phyloP scores from a whole-genome alignment of 2,888 invertebrate species.

The Stenodera caucasica region DNA sequence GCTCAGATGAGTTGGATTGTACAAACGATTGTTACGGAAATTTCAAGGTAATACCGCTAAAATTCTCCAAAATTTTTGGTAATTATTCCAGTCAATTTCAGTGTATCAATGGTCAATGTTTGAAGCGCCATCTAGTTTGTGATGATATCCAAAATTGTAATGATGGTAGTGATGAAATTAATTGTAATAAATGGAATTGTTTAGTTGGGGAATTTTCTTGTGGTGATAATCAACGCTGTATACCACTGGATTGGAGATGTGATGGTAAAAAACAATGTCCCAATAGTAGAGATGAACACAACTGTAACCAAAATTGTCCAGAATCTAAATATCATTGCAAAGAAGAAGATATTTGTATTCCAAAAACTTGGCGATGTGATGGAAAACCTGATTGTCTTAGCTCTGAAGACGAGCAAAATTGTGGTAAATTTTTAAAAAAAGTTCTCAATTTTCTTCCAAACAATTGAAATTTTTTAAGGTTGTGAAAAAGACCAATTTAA shows the following conservation, averaged over 20 bases:
- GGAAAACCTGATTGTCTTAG: constrained; percentile 60
- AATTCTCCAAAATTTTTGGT: neutral
- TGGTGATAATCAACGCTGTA: constrained; percentile 55
- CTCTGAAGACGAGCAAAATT: constrained; percentile 63
- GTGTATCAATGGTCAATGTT: constrained; percentile 63
- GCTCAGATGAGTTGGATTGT: constrained; percentile 64
- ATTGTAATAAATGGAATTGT: constrained; percentile 59
- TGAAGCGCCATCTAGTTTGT: constrained; percentile 63
- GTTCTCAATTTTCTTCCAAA: neutral
- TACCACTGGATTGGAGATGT: constrained; percentile 63
- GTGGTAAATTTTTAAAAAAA: constrained; percentile 50
- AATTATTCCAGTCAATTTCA: constrained; percentile 39
- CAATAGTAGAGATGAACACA: constrained; percentile 60
- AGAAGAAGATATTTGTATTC: constrained; percentile 63
- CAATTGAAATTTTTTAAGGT: constrained; percentile 47
- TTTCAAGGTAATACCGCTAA: constrained; percentile 54
- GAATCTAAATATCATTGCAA: constrained; percentile 62
- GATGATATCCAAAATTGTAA: constrained; percentile 65
- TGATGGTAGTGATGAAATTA: constrained; percentile 64
- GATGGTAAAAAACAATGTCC: constrained; percentile 63
- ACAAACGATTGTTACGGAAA: constrained; percentile 62
- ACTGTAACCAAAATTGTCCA: constrained; percentile 57
- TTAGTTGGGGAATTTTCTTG: constrained; percentile 62
- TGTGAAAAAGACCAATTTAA: constrained; percentile 61
- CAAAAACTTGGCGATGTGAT: constrained; percentile 62